phyloP scores from a whole-genome alignment of 2,797 vertebrate genomes.

The Lagorchestes hirsutus region DNA sequence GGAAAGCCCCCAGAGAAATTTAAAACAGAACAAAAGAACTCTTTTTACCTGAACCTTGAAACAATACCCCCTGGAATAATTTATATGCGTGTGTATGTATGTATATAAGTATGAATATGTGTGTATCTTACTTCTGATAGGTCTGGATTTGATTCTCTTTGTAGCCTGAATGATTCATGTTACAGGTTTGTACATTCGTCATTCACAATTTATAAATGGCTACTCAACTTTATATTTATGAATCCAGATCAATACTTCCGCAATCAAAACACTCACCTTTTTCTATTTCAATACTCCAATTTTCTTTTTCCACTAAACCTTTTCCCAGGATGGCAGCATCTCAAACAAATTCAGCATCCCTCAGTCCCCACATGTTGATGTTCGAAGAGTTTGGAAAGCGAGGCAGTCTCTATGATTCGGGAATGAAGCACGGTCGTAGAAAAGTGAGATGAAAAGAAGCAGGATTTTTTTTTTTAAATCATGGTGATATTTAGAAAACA shows the following conservation, averaged over 20 bases:
- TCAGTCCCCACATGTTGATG: slow-evolving; percentile 30
- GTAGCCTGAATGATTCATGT: slow-evolving; percentile 75
- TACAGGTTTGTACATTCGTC: slow-evolving; percentile 77
- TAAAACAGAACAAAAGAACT: slow-evolving; percentile 25
- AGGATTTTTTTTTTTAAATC: background rate
- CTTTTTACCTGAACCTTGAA: slow-evolving; percentile 69
- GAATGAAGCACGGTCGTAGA: slow-evolving; percentile 24
- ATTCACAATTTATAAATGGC: slow-evolving; percentile 85
- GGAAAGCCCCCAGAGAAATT: slow-evolving; percentile 35
- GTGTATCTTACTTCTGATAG: slow-evolving; percentile 66
- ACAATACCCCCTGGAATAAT: slow-evolving; percentile 70
- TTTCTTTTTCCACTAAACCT: slow-evolving; percentile 56
- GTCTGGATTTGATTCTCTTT: slow-evolving; percentile 69
- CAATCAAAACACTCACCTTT: slow-evolving; percentile 81
- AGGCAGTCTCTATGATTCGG: slow-evolving; percentile 44
- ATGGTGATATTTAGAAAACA: slow-evolving; percentile 32
- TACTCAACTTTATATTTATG: slow-evolving; percentile 79
- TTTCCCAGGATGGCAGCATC: slow-evolving; percentile 53
- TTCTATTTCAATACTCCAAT: slow-evolving; percentile 70
- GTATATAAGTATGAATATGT: too few relatives aligned
- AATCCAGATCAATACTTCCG: slow-evolving; percentile 74
- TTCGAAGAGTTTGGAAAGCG: slow-evolving; percentile 34
- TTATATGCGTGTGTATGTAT: background rate
- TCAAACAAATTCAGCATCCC: slow-evolving; percentile 13
- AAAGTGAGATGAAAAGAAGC: slow-evolving; percentile 26